Base-by-base conservation (phyloP, 53 echinoderm and acorn worm genomes). In the Crossaster papposus region DNA sequence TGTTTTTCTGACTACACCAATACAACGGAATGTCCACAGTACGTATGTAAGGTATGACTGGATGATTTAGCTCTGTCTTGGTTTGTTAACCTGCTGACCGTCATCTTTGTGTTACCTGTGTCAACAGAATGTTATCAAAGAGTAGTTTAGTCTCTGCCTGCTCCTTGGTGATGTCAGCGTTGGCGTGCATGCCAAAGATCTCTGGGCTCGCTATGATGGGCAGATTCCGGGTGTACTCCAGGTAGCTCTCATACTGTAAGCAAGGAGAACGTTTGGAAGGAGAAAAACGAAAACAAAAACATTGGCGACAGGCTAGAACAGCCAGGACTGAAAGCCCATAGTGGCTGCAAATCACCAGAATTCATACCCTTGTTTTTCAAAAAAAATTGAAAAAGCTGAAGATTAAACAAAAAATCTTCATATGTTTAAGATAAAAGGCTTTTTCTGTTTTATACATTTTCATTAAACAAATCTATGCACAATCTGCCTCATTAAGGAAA, bases 141-240 rank as follows among this genome's bases (percentile, higher is more conserved):
- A 98, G 93, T n/a, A 94, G 94, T 81, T 96, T 98, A 54, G 98
- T 98, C 71, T 98, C 96, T 0, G 94, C 55, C 82, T 98, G 98
- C 44, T 98, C 98, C 68, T 98, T 98, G 93, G 98, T 96, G 94
- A 98, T 98, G 89, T 98, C 98, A 10, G 98, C 98, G 53, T 98
- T 98, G 80, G 96, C 94, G 34, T 98, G 93, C 98, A 98, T 98
- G 17, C 98, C 98, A 89, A 98, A 98, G 85, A 98, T 91, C 89
- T 96, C 98, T 0, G 98, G 98, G 85, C 91, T 92, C 30, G 96
- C 94, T 28, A 94, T 98, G 91, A 98, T 94, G 65, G 98, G 98
- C n/a, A 98, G 92, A 74, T 88, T 94, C 55, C 83, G 88, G 72
- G 98, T 96, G 93, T 95, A 98, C 65, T 96, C 94, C 37, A 98